phyloP scores from a whole-genome alignment of 2,888 invertebrate genomes.

The Tigriopus californicus region DNA sequence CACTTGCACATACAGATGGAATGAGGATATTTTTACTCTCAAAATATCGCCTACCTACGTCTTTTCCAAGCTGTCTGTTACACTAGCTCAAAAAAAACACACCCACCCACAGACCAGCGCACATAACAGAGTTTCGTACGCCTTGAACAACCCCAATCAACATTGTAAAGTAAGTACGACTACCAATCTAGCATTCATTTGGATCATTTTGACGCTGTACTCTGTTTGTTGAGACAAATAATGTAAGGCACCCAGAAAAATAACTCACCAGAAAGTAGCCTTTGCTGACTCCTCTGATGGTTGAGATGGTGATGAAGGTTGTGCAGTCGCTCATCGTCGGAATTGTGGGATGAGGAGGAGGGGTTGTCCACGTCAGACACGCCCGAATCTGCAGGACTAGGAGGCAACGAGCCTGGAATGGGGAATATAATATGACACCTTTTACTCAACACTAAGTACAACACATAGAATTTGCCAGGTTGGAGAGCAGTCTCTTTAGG shows the following conservation, averaged over 20 bases:
- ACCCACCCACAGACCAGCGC: too few relatives aligned
- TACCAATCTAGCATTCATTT: neutral
- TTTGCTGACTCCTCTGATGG: too few relatives aligned
- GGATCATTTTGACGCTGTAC: neutral
- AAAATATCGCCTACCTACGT: too few relatives aligned
- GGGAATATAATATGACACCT: too few relatives aligned
- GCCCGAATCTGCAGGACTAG: conserved; percentile 91
- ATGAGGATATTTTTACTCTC: too few relatives aligned
- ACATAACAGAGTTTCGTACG: too few relatives aligned
- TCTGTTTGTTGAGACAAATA: neutral
- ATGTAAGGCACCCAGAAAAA: neutral
- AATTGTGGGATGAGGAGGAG: conserved; percentile 42
- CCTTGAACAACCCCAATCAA: neutral
- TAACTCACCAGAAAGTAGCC: neutral
- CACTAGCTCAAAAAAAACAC: too few relatives aligned
- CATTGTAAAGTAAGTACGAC: neutral
- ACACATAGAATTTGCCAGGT: neutral
- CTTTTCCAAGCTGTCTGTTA: too few relatives aligned
- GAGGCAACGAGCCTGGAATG: conserved; percentile 68
- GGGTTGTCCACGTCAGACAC: conserved; percentile 93
- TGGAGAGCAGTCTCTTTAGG: too few relatives aligned
- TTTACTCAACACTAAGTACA: neutral
- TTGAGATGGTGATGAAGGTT: neutral
- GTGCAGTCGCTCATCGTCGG: conserved; percentile 13
- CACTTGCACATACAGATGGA: too few relatives aligned